Evolutionary conservation across 2,888 invertebrate species (phyloP).

Genomic region (Neoitamus cyanurus): DNA sequence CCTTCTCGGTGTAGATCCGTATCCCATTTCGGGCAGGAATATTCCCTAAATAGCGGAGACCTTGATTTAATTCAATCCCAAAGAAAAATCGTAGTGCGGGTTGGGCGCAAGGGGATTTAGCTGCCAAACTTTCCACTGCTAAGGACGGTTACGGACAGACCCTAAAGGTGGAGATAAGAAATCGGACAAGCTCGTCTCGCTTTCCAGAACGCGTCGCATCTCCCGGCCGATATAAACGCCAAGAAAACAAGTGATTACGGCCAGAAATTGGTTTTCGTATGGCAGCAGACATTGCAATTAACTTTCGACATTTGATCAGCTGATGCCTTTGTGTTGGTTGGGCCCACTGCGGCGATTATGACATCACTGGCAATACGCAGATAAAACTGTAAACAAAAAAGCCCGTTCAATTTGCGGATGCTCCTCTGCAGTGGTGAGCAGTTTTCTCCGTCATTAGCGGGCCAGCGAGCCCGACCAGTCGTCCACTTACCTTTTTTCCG

Average conservation of each 20-base stretch:
- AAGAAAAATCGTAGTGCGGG: neutral
- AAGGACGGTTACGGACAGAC: neutral
- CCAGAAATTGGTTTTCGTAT: neutral
- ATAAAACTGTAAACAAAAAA: constrained; percentile 32
- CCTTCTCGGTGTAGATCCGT: neutral
- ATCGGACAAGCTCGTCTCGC: neutral
- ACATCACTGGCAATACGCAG: constrained; percentile 2
- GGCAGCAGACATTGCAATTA: neutral
- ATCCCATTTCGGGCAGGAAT: neutral
- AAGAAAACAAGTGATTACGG: neutral
- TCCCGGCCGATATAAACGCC: neutral
- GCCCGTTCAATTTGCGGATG: neutral
- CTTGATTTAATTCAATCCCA: neutral
- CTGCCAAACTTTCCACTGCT: neutral
- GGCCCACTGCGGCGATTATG: neutral
- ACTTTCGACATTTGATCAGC: neutral
- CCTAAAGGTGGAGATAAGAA: neutral
- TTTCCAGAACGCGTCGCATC: neutral
- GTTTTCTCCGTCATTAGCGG: neutral
- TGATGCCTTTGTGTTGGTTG: neutral
- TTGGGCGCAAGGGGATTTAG: neutral
- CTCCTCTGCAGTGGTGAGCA: neutral
- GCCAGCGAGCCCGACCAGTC: neutral
- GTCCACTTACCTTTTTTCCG: constrained; percentile 23
- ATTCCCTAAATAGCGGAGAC: neutral